Percentiles rank a stretch among this genome's conserved stretches.
Evolutionary conservation across 2,797 vertebrate species (phyloP).

Genomic region (Siniperca scherzeri): DNA sequence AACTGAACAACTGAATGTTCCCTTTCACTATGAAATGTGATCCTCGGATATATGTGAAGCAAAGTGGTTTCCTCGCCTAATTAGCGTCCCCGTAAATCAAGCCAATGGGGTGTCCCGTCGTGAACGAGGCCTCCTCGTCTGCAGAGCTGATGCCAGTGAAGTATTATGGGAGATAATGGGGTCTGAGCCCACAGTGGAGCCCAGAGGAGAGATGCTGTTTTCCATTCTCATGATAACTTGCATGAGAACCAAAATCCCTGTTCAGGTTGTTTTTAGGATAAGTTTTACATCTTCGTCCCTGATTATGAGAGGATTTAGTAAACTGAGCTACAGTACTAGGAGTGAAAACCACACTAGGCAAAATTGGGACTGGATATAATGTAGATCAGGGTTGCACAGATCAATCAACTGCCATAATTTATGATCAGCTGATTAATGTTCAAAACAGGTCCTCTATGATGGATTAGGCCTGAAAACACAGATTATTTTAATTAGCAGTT

Average conservation of each 20-base stretch:
- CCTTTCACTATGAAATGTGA: slow-evolving; percentile 73
- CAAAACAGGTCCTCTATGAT: neutral
- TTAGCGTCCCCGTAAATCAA: slow-evolving; percentile 80
- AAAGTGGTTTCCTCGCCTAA: slow-evolving; percentile 72
- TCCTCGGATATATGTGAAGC: slow-evolving; percentile 60
- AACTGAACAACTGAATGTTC: slow-evolving; percentile 72
- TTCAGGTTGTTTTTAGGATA: neutral
- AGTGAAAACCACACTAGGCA: neutral
- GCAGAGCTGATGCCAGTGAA: slow-evolving; percentile 50
- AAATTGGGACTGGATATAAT: neutral
- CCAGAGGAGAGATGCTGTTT: neutral
- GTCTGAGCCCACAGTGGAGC: slow-evolving; percentile 40
- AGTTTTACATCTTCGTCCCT: neutral
- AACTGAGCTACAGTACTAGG: neutral
- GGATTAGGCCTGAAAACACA: neutral
- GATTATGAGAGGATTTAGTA: neutral
- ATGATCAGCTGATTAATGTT: neutral
- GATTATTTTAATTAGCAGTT: neutral
- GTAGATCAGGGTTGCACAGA: neutral
- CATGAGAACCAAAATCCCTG: slow-evolving; percentile 1
- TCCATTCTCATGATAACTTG: slow-evolving; percentile 2
- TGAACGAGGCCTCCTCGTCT: slow-evolving; percentile 60
- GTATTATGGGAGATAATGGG: slow-evolving; percentile 60
- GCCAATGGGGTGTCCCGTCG: slow-evolving; percentile 71
- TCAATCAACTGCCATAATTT: neutral